Evolutionary conservation across 2,113 vertebrate genomes (phyloP), one percentile per base, ranked within the genome.

Genomic region (Hippopotamus amphibius): DNA sequence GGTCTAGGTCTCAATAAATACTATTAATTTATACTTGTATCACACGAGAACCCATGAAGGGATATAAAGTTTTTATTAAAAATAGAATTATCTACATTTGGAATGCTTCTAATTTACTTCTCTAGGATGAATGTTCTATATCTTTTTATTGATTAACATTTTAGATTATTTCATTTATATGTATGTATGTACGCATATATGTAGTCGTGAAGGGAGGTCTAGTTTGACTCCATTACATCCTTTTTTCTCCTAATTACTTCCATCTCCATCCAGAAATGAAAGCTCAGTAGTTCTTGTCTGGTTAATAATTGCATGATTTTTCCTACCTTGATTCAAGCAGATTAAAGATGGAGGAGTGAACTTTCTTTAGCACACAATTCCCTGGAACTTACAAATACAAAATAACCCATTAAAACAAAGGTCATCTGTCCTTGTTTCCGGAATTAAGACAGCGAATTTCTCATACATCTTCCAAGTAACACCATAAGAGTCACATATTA

Each of bases 291-390:
- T n/a, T 46, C 22, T 77, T 30, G 14, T 59, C 57, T 5, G 13
- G 17, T 82, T 90, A 90, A 85, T 68, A 37, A 43, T 24, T 57
- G 11, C 30, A 30, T 81, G 50, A 43, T 15, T 86, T 74, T 86
- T 87, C 66, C 33, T 43, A 81, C 30, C 14, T 91, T 63, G 15
- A 41, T 53, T 55, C 55, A 57, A 90, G 12, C 9, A 80, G 22
- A 33, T 22, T 46, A 84, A 61, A 79, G 6, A 65, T 28, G 41
- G 41, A 61, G 14, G 2, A 65, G 4, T 83, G 17, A 65, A 26
- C n/a, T 86, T 92, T 84, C 17, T 83, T 83, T 84, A 96, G 41
- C 13, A 74, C 15, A 65, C 41, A 88, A 46, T 84, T 79, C 37
- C 46, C 46, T 69, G 4, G 16, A 87, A 72, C 3, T 66, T 74